These are phyloP conservation scores for Orius insidiosus DNA, from an alignment of 1,140 invertebrate genomes.

Conservation along the genomic window DNA sequence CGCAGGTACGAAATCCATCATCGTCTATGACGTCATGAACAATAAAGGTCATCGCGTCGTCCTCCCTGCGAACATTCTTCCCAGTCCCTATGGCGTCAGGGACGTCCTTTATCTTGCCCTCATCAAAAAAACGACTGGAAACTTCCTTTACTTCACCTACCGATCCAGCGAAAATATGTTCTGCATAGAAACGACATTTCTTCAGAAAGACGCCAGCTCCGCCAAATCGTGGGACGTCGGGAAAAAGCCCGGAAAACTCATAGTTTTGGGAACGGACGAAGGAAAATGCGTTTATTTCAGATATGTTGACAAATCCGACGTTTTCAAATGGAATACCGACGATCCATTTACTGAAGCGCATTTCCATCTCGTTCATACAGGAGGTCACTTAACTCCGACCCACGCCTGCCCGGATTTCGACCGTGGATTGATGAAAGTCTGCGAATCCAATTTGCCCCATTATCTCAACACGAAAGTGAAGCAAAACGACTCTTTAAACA, in stretches of 20 bases:
- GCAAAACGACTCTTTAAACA: not conserved
- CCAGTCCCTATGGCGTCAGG: constrained; percentile 20
- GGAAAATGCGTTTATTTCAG: constrained; percentile 7
- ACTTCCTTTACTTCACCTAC: constrained; percentile 39
- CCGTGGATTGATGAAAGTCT: constrained; percentile 6
- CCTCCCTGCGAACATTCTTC: constrained; percentile 26
- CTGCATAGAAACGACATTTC: constrained; percentile 30
- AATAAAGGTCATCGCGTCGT: constrained; percentile 27
- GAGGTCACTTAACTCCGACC: constrained; percentile 1
- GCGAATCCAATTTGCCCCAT: constrained; percentile 2
- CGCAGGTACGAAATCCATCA: constrained; percentile 37
- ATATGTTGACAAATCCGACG: constrained; percentile 4
- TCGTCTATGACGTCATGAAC: constrained; percentile 40
- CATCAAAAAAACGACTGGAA: constrained; percentile 30
- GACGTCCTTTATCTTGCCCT: constrained; percentile 40
- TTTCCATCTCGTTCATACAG: constrained; percentile 7
- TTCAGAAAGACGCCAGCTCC: constrained; percentile 30
- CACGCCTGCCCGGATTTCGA: constrained; percentile 9
- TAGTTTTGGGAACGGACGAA: constrained; percentile 41
- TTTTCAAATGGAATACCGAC: constrained; percentile 10
- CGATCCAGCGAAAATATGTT: constrained; percentile 34
- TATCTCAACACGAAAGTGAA: constrained; percentile 2
- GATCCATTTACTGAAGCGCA: constrained; percentile 2
- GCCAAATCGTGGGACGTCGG: constrained; percentile 36
- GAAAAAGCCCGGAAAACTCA: constrained; percentile 33